Conservation (phyloP, 2,113 vertebrate genomes). For the Tragelaphus buxtoni region DNA sequence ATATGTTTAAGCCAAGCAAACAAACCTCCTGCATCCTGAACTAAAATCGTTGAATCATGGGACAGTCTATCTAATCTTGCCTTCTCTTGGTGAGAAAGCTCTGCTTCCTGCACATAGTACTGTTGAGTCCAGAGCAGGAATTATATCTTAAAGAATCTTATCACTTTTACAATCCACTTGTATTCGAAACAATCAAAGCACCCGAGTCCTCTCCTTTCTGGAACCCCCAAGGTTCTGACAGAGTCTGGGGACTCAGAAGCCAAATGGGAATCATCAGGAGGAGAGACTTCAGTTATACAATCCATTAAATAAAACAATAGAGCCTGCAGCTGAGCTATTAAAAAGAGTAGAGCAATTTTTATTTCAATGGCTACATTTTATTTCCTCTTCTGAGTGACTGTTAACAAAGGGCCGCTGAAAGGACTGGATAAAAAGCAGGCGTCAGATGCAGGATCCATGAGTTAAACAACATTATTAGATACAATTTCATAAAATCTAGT, state of each 20-base stretch:
- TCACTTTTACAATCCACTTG: constrained; percentile 49
- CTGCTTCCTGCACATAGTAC: neutral
- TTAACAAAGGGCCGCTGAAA: constrained; percentile 90
- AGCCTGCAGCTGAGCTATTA: constrained; percentile 92
- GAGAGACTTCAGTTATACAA: constrained; percentile 90
- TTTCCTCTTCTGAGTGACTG: constrained; percentile 90
- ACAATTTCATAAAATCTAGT: constrained; percentile 92
- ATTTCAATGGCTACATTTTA: constrained; percentile 91
- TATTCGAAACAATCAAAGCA: constrained; percentile 49
- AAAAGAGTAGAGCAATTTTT: constrained; percentile 90
- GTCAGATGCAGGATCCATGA: constrained; percentile 90
- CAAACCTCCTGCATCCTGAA: neutral
- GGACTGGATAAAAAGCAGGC: constrained; percentile 90
- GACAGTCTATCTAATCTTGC: neutral
- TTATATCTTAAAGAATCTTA: constrained; percentile 31
- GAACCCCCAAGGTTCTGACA: constrained; percentile 81
- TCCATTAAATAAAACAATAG: constrained; percentile 90
- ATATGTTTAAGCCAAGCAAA: neutral
- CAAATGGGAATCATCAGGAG: constrained; percentile 87
- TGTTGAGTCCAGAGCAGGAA: neutral
- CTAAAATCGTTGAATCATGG: neutral
- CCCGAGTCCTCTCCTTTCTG: constrained; percentile 75
- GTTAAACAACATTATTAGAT: constrained; percentile 92
- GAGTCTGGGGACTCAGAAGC: constrained; percentile 85
- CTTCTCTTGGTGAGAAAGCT: neutral